Conservation (phyloP, 1,140 invertebrate genomes). For the Drosophila nannoptera region DNA sequence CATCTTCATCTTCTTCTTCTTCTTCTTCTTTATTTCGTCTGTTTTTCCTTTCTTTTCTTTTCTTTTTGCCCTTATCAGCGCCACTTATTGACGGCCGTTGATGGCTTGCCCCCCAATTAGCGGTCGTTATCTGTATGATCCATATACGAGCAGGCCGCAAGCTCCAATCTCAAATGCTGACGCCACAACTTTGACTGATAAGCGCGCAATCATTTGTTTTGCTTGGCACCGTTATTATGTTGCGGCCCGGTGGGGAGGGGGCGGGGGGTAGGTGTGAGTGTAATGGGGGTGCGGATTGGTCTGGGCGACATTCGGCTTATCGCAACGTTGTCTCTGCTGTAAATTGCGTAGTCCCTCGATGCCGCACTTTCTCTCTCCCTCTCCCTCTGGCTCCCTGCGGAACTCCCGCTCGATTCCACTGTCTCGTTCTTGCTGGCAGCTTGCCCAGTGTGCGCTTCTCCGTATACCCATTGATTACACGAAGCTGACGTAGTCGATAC, state of each 20-base stretch:
- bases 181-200: slow-evolving; percentile 25
- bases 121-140: slow-evolving; percentile 9
- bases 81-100: neutral
- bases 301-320: slow-evolving; percentile 19
- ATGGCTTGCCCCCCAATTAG: slow-evolving; percentile 2
- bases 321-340: slow-evolving; percentile 2
- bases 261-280: neutral
- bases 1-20: slow-evolving; percentile 13
- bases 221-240: neutral
- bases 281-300: too few species aligned
- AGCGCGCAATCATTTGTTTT: slow-evolving; percentile 8
- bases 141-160: neutral
- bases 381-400: neutral
- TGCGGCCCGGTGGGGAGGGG: neutral
- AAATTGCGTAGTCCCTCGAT: neutral
- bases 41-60: slow-evolving; percentile 9
- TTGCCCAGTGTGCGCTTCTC: slow-evolving; percentile 11
- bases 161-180: slow-evolving; percentile 10
- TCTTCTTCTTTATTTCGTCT: slow-evolving; percentile 7
- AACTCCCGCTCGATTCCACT: too few species aligned
- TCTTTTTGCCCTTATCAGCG: slow-evolving; percentile 15
- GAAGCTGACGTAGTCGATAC: too few species aligned
- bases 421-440: neutral
- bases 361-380: neutral
- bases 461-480: neutral